Conservation (phyloP, 2,797 vertebrate species). For the Ceryle rudis region DNA sequence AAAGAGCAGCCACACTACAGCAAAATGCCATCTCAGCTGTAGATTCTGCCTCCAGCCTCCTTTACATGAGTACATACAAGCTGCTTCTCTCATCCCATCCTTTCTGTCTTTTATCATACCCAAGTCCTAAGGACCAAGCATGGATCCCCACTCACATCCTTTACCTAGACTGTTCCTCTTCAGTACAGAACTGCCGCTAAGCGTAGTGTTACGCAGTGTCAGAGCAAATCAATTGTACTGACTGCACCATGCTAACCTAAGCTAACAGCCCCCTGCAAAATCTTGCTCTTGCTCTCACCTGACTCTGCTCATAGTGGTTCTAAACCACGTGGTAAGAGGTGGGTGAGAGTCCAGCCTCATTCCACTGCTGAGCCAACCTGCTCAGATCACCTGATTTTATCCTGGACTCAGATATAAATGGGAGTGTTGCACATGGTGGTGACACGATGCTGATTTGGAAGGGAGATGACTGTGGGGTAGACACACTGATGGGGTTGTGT, state of each 20-base stretch:
- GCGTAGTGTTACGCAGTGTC: background rate
- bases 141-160: background rate
- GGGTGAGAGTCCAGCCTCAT: background rate
- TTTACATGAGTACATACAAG: background rate
- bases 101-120: background rate
- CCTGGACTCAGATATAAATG: background rate
- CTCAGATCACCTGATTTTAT: background rate
- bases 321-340: background rate
- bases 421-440: background rate
- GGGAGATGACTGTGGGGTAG: background rate
- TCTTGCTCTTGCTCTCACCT: background rate
- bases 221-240: background rate
- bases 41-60: background rate
- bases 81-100: background rate
- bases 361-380: background rate
- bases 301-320: background rate
- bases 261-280: background rate
- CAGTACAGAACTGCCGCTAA: background rate
- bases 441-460: background rate
- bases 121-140: background rate
- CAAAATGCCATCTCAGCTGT: background rate
- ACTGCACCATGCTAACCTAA: background rate
- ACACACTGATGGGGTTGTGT: background rate
- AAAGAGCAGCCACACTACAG: background rate
- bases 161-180: background rate